Percentiles rank a stretch among this genome's conserved stretches.
Conservation (phyloP, 2,113 vertebrate species). For the Melanerpes aurifrons region DNA sequence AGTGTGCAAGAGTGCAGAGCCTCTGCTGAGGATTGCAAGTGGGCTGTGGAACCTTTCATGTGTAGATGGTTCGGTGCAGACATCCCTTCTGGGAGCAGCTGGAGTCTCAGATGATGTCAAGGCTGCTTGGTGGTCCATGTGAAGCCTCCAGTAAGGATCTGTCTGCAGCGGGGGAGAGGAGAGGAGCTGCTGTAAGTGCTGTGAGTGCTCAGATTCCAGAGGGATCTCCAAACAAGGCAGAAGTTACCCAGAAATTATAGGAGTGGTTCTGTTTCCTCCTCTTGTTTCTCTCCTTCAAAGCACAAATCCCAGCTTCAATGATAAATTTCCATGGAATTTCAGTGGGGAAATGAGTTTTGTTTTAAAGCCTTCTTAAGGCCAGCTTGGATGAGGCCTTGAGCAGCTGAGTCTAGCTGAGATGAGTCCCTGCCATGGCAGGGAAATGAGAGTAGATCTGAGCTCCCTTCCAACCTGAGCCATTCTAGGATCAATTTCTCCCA, state of each 20-base stretch:
- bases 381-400: no score
- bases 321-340: not conserved
- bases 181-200: not conserved
- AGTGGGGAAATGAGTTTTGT: not conserved
- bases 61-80: accelerated
- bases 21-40: not conserved
- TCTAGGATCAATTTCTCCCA: not conserved
- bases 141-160: not conserved
- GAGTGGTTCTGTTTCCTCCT: not conserved
- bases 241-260: not conserved
- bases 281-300: not conserved
- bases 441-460: no score
- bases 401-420: no score
- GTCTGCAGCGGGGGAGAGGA: not conserved
- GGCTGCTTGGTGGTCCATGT: not conserved
- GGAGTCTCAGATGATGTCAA: not conserved
- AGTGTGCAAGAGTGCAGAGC: not conserved
- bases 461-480: no score
- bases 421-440: no score
- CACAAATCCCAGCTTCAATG: not conserved
- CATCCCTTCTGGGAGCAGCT: not conserved
- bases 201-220: not conserved
- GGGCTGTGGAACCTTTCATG: not conserved
- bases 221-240: not conserved
- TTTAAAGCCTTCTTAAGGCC: not conserved